Conservation (phyloP, 2,113 vertebrate genomes). For the Gymnorhina tibicen region DNA sequence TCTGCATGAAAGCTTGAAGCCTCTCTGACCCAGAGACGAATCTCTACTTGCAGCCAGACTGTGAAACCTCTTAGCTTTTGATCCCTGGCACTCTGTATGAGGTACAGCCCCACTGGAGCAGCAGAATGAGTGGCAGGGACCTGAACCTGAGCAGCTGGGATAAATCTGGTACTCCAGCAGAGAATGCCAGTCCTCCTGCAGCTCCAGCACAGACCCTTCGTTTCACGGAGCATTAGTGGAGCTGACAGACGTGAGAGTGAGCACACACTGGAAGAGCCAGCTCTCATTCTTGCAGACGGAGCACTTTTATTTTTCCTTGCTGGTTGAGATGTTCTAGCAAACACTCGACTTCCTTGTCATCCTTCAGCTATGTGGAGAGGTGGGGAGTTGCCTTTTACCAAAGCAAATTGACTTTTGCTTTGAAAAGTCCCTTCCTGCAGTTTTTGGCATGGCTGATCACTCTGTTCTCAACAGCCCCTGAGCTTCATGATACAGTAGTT, state of each 20-base stretch:
- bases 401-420: not conserved
- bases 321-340: not conserved
- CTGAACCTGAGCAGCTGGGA: slow-evolving; percentile 20
- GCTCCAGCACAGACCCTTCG: not conserved
- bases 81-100: not conserved
- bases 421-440: not conserved
- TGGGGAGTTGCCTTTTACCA: not conserved
- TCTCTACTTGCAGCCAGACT: not conserved
- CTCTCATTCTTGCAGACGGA: not conserved
- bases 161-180: not conserved
- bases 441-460: not conserved
- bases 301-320: not conserved
- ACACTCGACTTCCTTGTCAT: not conserved
- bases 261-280: not conserved
- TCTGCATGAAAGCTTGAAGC: not conserved
- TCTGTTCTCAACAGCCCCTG: not conserved
- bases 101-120: not conserved
- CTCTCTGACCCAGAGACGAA: not conserved
- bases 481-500: not conserved
- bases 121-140: not conserved
- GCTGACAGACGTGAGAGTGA: not conserved
- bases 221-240: not conserved
- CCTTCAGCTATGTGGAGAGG: slow-evolving; percentile 2
- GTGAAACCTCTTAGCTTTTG: not conserved
- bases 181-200: not conserved